phyloP scores from a whole-genome alignment of 2,113 vertebrate species.

The Poeciliopsis turrubarensis region DNA sequence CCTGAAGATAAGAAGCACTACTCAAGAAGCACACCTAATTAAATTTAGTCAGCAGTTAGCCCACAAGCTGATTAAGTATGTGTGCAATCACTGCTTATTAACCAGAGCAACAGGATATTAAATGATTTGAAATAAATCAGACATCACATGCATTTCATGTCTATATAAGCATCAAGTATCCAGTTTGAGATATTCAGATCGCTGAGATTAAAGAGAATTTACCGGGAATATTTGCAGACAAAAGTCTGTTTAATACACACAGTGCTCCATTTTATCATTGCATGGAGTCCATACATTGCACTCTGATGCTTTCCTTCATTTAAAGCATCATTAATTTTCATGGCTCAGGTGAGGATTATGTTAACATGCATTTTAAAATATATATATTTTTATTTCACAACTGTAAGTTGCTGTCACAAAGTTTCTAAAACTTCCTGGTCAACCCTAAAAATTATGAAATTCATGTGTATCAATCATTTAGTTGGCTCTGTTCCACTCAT shows the following conservation, averaged over 20 bases:
- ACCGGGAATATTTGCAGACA: not conserved
- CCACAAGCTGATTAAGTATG: conserved; percentile 1
- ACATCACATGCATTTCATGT: not conserved
- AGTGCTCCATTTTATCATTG: not conserved
- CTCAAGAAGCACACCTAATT: conserved; percentile 5
- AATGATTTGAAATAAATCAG: not conserved
- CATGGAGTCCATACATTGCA: not conserved
- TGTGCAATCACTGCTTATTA: not conserved
- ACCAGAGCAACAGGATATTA: conserved; percentile 1
- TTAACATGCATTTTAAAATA: too few species aligned
- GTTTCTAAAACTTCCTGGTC: not conserved
- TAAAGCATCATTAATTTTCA: not conserved
- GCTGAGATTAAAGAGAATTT: not conserved
- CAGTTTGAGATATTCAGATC: not conserved
- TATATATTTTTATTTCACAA: too few species aligned
- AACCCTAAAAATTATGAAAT: not conserved
- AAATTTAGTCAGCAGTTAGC: conserved; percentile 3
- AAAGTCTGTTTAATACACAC: not conserved
- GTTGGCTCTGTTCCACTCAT: not conserved
- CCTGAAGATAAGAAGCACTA: not conserved
- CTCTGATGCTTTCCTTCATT: not conserved
- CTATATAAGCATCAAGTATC: not conserved
- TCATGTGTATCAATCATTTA: not conserved
- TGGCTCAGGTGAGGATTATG: too few species aligned
- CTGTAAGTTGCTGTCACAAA: not conserved